These are phyloP conservation scores for Pogonus chalceus DNA, from an alignment of 1,140 invertebrate genomes.

Conservation along the genomic window DNA sequence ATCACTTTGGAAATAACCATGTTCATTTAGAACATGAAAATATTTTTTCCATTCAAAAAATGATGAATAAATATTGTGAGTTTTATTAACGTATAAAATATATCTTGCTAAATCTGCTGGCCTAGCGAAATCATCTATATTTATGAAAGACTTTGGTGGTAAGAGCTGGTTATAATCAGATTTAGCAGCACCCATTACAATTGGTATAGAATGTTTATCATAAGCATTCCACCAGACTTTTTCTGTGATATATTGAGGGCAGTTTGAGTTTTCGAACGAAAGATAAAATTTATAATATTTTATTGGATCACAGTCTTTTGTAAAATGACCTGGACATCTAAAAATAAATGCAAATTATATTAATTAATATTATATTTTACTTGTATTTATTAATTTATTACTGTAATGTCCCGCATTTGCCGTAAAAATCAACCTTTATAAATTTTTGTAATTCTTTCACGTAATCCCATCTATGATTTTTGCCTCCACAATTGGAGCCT, in stretches of 20 bases:
- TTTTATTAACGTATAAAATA: slow-evolving; percentile 44
- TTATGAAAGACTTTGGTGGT: slow-evolving; percentile 58
- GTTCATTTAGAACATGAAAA: slow-evolving; percentile 59
- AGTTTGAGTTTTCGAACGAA: slow-evolving; percentile 64
- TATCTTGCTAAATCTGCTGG: slow-evolving; percentile 52
- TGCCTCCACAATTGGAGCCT: slow-evolving; percentile 50
- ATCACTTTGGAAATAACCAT: slow-evolving; percentile 54
- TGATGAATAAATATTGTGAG: slow-evolving; percentile 44
- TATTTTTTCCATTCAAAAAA: slow-evolving; percentile 60
- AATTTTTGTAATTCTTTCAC: slow-evolving; percentile 43
- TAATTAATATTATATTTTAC: not conserved
- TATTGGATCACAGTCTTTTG: slow-evolving; percentile 43
- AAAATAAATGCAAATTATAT: slow-evolving; percentile 23
- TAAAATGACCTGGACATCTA: slow-evolving; percentile 52
- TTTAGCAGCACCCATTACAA: slow-evolving; percentile 52
- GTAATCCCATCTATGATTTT: slow-evolving; percentile 47
- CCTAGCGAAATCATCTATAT: slow-evolving; percentile 59
- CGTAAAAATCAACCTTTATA: slow-evolving; percentile 47
- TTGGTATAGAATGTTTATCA: slow-evolving; percentile 52
- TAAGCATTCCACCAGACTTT: slow-evolving; percentile 58
- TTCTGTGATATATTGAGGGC: slow-evolving; percentile 60
- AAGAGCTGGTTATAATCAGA: slow-evolving; percentile 43
- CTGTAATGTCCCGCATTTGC: slow-evolving; percentile 38
- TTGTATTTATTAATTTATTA: slow-evolving; percentile 9
- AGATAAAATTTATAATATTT: slow-evolving; percentile 62